Percentiles rank a stretch among this genome's conserved stretches.
Conservation (phyloP, 2,113 vertebrate species). For the Hemibates koningsi region DNA sequence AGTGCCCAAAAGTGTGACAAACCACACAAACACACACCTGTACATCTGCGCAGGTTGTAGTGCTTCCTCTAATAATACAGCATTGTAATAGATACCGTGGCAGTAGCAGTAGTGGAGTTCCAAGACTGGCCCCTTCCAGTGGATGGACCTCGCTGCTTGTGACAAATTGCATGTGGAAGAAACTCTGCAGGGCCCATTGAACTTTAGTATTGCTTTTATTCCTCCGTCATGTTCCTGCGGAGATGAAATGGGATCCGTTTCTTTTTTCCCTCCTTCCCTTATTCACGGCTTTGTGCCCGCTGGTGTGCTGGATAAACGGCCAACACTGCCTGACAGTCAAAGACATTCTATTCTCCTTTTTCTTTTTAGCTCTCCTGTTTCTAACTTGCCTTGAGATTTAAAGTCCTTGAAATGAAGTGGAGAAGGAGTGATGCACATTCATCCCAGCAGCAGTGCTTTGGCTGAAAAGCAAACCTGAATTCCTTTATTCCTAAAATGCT, state of each 20-base stretch:
- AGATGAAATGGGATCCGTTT: constrained; percentile 54
- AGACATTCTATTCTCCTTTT: constrained; percentile 6
- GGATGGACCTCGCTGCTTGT: constrained; percentile 45
- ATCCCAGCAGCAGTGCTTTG: neutral
- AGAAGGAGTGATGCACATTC: neutral
- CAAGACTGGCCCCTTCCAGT: neutral
- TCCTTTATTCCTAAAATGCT: constrained; percentile 13
- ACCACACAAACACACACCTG: neutral
- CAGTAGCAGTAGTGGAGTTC: neutral
- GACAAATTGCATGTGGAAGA: constrained; percentile 57
- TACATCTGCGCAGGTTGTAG: neutral
- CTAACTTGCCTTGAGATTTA: constrained; percentile 6
- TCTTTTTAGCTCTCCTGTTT: neutral
- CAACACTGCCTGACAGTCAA: constrained; percentile 25
- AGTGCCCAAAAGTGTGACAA: neutral
- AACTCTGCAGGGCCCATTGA: constrained; percentile 57
- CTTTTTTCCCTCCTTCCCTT: constrained; percentile 2
- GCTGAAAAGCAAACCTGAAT: neutral
- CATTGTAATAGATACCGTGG: neutral
- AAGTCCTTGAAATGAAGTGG: constrained; percentile 25
- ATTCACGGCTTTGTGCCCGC: constrained; percentile 39
- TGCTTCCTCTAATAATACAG: neutral
- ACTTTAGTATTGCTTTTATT: constrained; percentile 56
- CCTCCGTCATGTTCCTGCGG: constrained; percentile 55
- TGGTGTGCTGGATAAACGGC: constrained; percentile 43